These are phyloP conservation scores for Nemotelus nigrinus DNA, from an alignment of 2,888 invertebrate species.

Conservation along the genomic window DNA sequence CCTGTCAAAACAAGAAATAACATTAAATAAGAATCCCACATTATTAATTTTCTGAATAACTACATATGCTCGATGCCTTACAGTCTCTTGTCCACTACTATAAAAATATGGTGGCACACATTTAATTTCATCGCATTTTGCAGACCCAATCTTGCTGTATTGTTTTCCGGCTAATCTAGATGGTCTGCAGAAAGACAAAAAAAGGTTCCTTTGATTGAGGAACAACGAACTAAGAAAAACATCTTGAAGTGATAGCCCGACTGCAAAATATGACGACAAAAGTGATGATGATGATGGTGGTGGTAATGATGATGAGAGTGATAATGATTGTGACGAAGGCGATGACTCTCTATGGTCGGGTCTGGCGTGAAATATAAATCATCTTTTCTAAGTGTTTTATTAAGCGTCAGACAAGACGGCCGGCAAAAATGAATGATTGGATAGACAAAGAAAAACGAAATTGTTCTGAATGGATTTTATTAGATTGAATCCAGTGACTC, in stretches of 20 bases:
- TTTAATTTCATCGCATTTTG: too few species aligned
- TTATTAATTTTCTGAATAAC: too few species aligned
- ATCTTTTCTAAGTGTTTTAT: conserved; percentile 28
- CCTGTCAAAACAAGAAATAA: too few species aligned
- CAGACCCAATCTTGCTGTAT: not conserved
- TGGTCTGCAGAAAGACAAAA: not conserved
- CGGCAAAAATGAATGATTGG: not conserved
- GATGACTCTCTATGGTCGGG: conserved; percentile 14
- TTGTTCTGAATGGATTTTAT: not conserved
- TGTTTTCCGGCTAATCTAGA: not conserved
- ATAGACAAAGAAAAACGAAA: not conserved
- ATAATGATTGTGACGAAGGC: conserved; percentile 9
- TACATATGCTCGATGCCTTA: too few species aligned
- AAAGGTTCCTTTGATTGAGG: conserved; percentile 34
- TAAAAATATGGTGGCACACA: too few species aligned
- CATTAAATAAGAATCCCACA: too few species aligned
- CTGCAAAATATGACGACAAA: conserved; percentile 41
- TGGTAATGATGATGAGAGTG: conserved; percentile 34
- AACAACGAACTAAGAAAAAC: conserved; percentile 21
- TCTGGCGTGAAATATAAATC: conserved; percentile 21
- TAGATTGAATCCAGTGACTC: too few species aligned
- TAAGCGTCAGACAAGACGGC: not conserved
- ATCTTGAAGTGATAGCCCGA: conserved; percentile 41
- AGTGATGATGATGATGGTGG: conserved; percentile 32
- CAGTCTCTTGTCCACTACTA: too few species aligned